Evolutionary conservation across 35 echinoderm and acorn worm species (phyloP), one percentile per base, ranked within the genome.

Genomic region (Stichopus chloronotus): DNA sequence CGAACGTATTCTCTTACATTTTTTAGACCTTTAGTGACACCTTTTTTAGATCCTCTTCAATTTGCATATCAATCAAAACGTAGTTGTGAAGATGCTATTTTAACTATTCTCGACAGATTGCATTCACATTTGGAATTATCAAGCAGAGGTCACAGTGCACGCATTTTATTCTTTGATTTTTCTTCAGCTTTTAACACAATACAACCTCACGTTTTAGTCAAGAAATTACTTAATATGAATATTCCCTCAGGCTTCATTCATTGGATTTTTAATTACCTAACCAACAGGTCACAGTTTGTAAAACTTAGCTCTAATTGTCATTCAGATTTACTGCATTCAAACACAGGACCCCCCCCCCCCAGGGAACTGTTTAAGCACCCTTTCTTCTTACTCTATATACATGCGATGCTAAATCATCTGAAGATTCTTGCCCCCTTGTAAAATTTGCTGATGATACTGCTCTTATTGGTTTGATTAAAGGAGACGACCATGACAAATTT

Each of bases 221-320:
- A 43, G 65, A 71, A 14, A 14, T 71, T 71, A 1, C n/a, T 12
- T 14, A 71, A 71, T 20, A 2, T 71, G 0, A 2, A 4, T 71
- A 71, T 71, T 71, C n/a, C 65, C 65, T 4, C 1, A 2, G 65
- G 65, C 65, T 71, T 71, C 65, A 71, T 71, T 12, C 65, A 71
- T 69, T 69, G 63, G 63, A n/a, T 69, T 69, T 69, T 69, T 69
- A 69, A 69, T 69, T 69, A 69, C 63, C 63, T 69, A 71, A 71
- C 65, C 65, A 71, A 71, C 65, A 12, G n/a, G 65, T 71, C 65
- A 71, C 65, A 43, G 30, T 43, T 43, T 43, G 30, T 43, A 43
- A 43, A 43, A 43, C 30, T 43, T 43, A 43, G 30, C 4, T 71
- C 65, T 4, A 71, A 20, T 71, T 71, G 65, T 71, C 65, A 14